Conservation (phyloP, 1,140 invertebrate species). For the Limonius californicus region DNA sequence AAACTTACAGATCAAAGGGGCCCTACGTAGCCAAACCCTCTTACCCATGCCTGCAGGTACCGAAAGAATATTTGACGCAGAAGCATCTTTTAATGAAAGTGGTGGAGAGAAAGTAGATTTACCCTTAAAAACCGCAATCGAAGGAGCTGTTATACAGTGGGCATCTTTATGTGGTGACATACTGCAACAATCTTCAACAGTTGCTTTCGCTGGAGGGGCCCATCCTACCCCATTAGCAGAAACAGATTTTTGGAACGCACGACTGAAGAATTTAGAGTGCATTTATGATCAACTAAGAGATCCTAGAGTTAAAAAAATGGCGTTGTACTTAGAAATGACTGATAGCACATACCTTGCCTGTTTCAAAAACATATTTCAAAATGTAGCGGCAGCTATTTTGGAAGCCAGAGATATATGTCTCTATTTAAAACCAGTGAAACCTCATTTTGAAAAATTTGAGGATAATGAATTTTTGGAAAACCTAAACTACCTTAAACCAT, state of each 20-base stretch:
- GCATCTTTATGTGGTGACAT: conserved; percentile 71
- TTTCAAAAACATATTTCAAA: conserved; percentile 57
- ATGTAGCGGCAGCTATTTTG: conserved; percentile 48
- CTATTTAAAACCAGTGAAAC: conserved; percentile 59
- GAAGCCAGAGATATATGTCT: conserved; percentile 66
- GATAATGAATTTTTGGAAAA: conserved; percentile 64
- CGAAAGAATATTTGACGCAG: conserved; percentile 62
- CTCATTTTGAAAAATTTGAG: conserved; percentile 67
- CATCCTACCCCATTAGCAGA: conserved; percentile 68
- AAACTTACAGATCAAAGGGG: conserved; percentile 55
- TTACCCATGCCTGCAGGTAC: conserved; percentile 76
- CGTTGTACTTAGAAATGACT: conserved; percentile 58
- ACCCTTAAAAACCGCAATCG: conserved; percentile 68
- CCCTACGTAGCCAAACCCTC: conserved; percentile 55
- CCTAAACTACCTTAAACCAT: conserved; percentile 57
- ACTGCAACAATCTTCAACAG: conserved; percentile 67
- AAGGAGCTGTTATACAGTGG: conserved; percentile 82
- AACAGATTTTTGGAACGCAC: conserved; percentile 64
- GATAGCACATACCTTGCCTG: conserved; percentile 61
- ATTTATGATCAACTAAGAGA: conserved; percentile 80
- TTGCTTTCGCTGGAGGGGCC: conserved; percentile 46
- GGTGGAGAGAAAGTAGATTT: conserved; percentile 57
- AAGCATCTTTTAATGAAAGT: conserved; percentile 53
- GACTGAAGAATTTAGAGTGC: conserved; percentile 71
- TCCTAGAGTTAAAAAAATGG: conserved; percentile 75